Conservation (phyloP, 2,113 vertebrate genomes). For the Myrmecobius fasciatus region DNA sequence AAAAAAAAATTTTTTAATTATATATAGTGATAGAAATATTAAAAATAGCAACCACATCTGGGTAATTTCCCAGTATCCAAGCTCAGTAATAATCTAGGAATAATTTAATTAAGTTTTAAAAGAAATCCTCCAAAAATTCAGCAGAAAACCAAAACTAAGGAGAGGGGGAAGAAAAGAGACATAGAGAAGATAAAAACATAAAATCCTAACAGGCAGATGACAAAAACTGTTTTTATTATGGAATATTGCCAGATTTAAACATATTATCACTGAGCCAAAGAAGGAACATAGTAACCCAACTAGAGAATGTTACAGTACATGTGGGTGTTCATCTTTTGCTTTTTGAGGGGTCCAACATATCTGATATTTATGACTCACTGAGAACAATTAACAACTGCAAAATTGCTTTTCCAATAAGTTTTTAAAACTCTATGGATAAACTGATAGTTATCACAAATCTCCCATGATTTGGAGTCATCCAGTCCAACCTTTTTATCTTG, state of each 20-base stretch:
- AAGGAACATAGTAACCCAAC: conserved; percentile 37
- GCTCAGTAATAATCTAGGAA: conserved; percentile 41
- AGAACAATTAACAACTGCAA: conserved; percentile 35
- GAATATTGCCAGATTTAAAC: conserved; percentile 32
- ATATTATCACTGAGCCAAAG: conserved; percentile 4
- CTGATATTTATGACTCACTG: background rate
- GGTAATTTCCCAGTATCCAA: conserved; percentile 25
- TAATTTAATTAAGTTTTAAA: conserved; percentile 37
- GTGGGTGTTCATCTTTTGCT: conserved; percentile 5
- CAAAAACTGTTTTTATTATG: background rate
- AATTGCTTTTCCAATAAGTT: conserved; percentile 33
- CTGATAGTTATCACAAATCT: background rate
- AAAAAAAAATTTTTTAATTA: background rate
- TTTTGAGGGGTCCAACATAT: background rate
- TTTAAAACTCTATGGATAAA: conserved; percentile 21
- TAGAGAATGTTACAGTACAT: conserved; percentile 12
- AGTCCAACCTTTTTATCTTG: background rate
- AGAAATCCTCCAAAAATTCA: conserved; percentile 24
- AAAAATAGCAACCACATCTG: background rate
- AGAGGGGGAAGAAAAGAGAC: background rate
- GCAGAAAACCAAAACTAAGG: conserved; percentile 8
- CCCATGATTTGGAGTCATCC: background rate
- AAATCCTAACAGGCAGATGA: background rate
- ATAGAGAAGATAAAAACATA: conserved; percentile 26
- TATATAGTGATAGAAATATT: conserved; percentile 3